Evolutionary conservation across 2,888 invertebrate genomes (phyloP).

Genomic region (Leptura quadrifasciata): DNA sequence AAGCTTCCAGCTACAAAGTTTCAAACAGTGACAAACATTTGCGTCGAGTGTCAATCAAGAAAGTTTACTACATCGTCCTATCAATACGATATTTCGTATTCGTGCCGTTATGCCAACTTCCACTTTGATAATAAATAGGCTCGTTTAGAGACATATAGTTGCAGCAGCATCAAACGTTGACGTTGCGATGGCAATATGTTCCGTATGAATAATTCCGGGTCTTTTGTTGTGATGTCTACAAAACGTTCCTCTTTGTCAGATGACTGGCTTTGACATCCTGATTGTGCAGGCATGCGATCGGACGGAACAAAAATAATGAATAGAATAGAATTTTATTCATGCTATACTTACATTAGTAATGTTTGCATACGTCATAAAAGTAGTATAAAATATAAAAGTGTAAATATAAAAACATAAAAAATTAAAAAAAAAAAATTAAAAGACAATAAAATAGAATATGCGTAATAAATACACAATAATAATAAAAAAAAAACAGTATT

Average conservation of each 20-base stretch:
- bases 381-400: too few species aligned
- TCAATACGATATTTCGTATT: background rate
- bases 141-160: background rate
- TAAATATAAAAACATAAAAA: too few species aligned
- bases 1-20: too few species aligned
- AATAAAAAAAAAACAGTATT: too few species aligned
- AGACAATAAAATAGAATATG: too few species aligned
- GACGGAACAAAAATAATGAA: constrained; percentile 1
- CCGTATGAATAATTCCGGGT: constrained; percentile 22
- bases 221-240: background rate
- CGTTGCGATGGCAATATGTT: background rate
- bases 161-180: background rate
- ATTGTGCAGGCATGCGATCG: background rate
- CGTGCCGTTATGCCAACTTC: background rate
- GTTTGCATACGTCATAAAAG: too few species aligned
- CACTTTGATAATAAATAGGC: background rate
- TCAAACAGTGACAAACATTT: background rate
- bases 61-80: background rate
- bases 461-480: too few species aligned
- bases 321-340: too few species aligned
- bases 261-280: background rate
- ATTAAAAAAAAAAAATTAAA: too few species aligned
- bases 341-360: too few species aligned
- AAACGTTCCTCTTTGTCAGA: background rate
- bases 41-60: background rate